Conservation (phyloP, 2,797 vertebrate genomes). For the Platalea minor region DNA sequence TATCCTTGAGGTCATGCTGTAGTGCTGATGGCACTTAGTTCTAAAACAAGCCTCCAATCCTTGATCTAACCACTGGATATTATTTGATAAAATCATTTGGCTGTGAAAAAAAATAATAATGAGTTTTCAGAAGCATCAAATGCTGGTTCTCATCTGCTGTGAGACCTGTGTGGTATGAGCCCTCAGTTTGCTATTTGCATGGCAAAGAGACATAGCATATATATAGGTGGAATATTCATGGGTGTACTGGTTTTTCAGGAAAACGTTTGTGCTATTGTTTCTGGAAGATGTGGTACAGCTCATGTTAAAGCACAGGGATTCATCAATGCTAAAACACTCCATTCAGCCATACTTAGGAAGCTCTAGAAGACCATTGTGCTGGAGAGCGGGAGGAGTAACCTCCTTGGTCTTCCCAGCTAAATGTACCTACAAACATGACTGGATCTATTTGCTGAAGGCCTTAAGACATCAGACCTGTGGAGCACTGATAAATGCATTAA, state of each 20-base stretch:
- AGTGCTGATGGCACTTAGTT: background rate
- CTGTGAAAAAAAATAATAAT: background rate
- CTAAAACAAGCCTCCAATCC: background rate
- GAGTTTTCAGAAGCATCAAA: background rate
- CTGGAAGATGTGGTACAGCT: background rate
- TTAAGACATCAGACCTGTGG: background rate
- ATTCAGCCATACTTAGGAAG: background rate
- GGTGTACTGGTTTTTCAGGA: background rate
- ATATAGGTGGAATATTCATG: slow-evolving; percentile 26
- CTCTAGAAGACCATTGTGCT: fast-evolving
- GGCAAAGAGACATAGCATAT: background rate
- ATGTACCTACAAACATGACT: background rate
- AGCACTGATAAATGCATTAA: background rate
- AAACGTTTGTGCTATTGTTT: background rate
- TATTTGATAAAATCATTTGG: background rate
- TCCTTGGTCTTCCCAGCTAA: background rate
- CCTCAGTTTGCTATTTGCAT: background rate
- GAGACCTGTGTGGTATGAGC: background rate
- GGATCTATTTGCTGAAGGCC: background rate
- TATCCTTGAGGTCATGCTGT: background rate
- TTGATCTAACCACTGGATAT: background rate
- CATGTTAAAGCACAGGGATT: background rate
- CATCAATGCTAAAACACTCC: background rate
- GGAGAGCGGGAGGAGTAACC: background rate
- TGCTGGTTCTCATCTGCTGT: background rate